Base-by-base conservation (phyloP, 2,113 vertebrate genomes). In the Scortum barcoo region DNA sequence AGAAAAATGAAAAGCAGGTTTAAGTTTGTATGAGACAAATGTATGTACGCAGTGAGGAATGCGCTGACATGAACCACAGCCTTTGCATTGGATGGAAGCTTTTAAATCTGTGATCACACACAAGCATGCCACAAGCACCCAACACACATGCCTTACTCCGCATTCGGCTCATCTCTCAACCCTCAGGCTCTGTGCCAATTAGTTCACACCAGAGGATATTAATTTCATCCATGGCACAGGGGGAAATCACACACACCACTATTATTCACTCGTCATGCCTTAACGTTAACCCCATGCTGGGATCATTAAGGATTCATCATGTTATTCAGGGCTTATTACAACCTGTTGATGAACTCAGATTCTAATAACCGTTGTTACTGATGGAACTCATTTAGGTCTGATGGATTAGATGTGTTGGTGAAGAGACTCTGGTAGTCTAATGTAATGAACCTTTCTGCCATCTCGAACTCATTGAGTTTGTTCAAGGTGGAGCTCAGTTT, bases 181-280 rank as follows among this genome's bases (percentile, higher is more conserved):
- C 65, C 62, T 56, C 56, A 46, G 78, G 70, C 81, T 83, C 46
- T 1, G 13, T 36, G 83, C 84, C 86, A 89, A 86, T 90, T 90
- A 85, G 65, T 72, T 86, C 76, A 87, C 79, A 81, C 88, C 44
- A 68, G 83, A 84, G 80, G 78, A 90, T 80, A 92, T 84, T 75
- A 60, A 89, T 91, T 81, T 86, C 71, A 73, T 78, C 78, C 69
- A 19, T 53, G 36, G 72, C 76, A 57, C 74, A 80, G 78, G 46
- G 42, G 67, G 79, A 78, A 83, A 70, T 85, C 81, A 81, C 33
- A 83, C 71, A 78, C 80, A 67, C 72, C 50, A 3, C 67, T 76
- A 89, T 90, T 75, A 91, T 71, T 89, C 86, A 87, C 28, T 68
- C n/a, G 26, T 78, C 84, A 58, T 74, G 61, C 62, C 50, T 78